Evolutionary conservation across 2,113 vertebrate species (phyloP).

Genomic region (Emydocephalus ijimae): DNA sequence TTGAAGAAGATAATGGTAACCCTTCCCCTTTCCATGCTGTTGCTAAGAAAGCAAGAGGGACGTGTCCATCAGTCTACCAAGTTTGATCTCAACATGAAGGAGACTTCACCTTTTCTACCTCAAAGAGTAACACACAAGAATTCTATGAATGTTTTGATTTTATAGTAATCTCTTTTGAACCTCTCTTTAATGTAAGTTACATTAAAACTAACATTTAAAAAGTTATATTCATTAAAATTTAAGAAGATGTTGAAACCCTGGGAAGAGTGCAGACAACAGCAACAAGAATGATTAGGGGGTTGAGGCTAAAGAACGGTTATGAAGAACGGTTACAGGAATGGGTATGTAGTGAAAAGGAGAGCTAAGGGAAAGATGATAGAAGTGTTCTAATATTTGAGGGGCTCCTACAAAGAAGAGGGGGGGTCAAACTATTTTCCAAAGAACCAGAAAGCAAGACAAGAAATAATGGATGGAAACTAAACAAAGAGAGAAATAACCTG

Average conservation of each 20-base stretch:
- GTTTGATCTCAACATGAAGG: neutral
- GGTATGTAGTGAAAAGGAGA: neutral
- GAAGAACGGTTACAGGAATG: neutral
- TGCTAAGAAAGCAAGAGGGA: neutral
- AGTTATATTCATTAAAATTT: neutral
- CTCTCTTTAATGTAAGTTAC: conserved; percentile 28
- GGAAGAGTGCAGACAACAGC: neutral
- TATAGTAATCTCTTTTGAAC: conserved; percentile 15
- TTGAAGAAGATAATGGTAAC: neutral
- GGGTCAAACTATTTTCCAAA: neutral
- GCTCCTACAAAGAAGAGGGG: neutral
- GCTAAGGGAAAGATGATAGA: neutral
- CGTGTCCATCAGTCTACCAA: neutral
- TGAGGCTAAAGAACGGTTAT: neutral
- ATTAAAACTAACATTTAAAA: neutral
- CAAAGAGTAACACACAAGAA: conserved; percentile 34
- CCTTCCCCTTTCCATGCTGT: neutral
- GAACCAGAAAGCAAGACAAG: neutral
- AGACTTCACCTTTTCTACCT: neutral
- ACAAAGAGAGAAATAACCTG: neutral
- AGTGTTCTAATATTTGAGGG: neutral
- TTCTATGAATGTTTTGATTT: conserved; percentile 28
- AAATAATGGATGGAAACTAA: neutral
- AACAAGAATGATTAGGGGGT: neutral
- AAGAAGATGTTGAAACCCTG: neutral